Percentiles rank a stretch among this genome's conserved stretches.
These are phyloP conservation scores for Hyppa rectilinea DNA, from an alignment of 2,888 invertebrate species.

Conservation along the genomic window DNA sequence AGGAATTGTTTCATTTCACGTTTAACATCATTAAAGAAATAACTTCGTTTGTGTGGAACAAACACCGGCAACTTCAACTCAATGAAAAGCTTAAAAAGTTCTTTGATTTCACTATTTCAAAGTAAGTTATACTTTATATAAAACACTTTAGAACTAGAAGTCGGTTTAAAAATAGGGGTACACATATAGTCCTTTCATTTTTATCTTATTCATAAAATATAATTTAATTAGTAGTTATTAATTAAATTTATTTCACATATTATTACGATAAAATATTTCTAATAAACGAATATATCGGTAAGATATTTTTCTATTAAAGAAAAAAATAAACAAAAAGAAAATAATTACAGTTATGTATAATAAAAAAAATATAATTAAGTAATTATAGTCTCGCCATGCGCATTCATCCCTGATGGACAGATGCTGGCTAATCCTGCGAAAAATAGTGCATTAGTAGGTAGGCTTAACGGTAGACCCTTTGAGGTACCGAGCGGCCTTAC, in stretches of 20 bases:
- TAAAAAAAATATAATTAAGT: not conserved
- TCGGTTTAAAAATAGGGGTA: not conserved
- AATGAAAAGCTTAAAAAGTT: not conserved
- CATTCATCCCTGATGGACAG: slow-evolving; percentile 33
- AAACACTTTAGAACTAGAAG: not conserved
- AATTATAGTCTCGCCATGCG: slow-evolving; percentile 28
- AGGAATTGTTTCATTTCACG: not conserved
- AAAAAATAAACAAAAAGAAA: too few relatives aligned
- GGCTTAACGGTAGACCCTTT: slow-evolving; percentile 27
- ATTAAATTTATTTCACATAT: not conserved
- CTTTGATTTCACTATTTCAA: not conserved
- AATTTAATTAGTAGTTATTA: too few relatives aligned
- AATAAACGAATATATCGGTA: not conserved
- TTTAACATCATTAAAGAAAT: not conserved
- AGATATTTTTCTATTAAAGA: slow-evolving; percentile 27
- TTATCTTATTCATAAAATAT: not conserved
- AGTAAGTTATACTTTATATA: too few relatives aligned
- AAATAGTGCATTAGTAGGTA: slow-evolving; percentile 43
- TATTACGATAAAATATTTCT: not conserved
- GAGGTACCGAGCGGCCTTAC: slow-evolving; percentile 35
- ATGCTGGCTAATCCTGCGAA: slow-evolving; percentile 22
- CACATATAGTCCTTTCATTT: not conserved
- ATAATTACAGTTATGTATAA: too few relatives aligned
- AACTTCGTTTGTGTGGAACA: not conserved
- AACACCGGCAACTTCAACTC: not conserved